Evolutionary conservation across 2,113 vertebrate genomes (phyloP).

Genomic region (Plecturocebus donacophilus): DNA sequence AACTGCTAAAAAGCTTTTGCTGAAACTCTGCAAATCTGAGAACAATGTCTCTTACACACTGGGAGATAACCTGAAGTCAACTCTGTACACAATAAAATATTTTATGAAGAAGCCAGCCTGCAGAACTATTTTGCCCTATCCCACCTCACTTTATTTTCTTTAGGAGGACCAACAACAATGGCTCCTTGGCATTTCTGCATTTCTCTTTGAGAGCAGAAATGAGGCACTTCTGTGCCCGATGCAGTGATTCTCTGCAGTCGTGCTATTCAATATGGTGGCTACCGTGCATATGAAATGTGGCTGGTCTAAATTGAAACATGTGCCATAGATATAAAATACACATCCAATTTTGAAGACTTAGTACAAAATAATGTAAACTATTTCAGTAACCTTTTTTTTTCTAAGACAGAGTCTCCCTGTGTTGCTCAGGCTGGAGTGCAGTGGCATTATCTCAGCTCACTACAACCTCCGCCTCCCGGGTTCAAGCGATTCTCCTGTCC

Average conservation of each 20-base stretch:
- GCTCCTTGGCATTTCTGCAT: background rate
- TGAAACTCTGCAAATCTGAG: background rate
- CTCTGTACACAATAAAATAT: background rate
- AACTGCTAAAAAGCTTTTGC: background rate
- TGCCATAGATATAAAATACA: background rate
- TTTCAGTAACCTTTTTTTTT: background rate
- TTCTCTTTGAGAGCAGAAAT: background rate
- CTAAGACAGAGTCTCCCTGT: too few relatives aligned
- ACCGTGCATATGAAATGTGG: background rate
- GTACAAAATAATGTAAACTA: background rate
- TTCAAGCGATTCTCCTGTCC: too few relatives aligned
- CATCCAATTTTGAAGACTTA: background rate
- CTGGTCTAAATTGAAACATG: background rate
- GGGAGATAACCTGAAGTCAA: background rate
- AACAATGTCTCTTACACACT: background rate
- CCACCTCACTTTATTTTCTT: background rate
- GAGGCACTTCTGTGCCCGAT: background rate
- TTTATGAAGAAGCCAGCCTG: background rate
- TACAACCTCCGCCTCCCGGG: too few relatives aligned
- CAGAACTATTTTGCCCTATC: background rate
- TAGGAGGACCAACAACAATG: background rate
- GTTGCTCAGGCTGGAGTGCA: too few relatives aligned
- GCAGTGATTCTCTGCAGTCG: background rate
- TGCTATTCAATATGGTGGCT: accelerated
- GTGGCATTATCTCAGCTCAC: too few relatives aligned